Percentiles rank a stretch among this genome's conserved stretches.
phyloP scores from a whole-genome alignment of 2,888 invertebrate genomes.

The Seira musarum region DNA sequence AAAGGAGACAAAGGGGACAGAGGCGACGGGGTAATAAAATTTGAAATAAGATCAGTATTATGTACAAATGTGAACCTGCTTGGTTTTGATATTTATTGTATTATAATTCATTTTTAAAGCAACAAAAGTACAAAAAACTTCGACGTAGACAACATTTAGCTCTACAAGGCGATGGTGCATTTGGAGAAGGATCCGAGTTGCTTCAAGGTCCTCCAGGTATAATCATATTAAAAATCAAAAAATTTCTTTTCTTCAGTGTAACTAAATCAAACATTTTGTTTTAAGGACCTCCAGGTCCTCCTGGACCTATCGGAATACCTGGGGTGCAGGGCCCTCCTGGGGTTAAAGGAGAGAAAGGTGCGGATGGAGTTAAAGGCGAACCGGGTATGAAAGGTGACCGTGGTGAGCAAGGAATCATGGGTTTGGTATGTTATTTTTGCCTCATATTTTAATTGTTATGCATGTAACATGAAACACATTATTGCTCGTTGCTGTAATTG shows the following conservation, averaged over 20 bases:
- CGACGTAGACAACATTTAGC: slow-evolving; percentile 79
- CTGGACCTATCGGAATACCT: slow-evolving; percentile 79
- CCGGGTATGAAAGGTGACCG: slow-evolving; percentile 85
- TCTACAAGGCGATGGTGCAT: slow-evolving; percentile 83
- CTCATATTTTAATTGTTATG: no score
- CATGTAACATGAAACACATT: no score
- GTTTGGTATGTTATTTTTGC: no score
- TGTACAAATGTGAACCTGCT: not conserved
- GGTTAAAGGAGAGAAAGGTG: slow-evolving; percentile 88
- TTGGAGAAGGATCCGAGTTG: slow-evolving; percentile 76
- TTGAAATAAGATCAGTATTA: not conserved
- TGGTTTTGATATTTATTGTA: not conserved
- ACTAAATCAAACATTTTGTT: not conserved
- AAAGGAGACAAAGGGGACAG: slow-evolving; percentile 95
- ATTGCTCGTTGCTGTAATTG: slow-evolving; percentile 73
- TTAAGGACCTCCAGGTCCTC: slow-evolving; percentile 79
- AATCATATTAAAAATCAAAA: no score
- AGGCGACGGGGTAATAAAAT: slow-evolving; percentile 77
- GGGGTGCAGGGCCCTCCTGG: slow-evolving; percentile 89
- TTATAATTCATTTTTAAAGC: slow-evolving; percentile 72
- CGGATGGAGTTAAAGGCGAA: slow-evolving; percentile 87
- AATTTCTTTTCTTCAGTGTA: no score
- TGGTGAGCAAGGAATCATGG: slow-evolving; percentile 95
- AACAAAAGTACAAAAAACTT: slow-evolving; percentile 88
- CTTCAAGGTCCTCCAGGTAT: slow-evolving; percentile 71